These are phyloP conservation scores for Xanthorhoe designata DNA, from an alignment of 2,888 invertebrate genomes.

Conservation along the genomic window DNA sequence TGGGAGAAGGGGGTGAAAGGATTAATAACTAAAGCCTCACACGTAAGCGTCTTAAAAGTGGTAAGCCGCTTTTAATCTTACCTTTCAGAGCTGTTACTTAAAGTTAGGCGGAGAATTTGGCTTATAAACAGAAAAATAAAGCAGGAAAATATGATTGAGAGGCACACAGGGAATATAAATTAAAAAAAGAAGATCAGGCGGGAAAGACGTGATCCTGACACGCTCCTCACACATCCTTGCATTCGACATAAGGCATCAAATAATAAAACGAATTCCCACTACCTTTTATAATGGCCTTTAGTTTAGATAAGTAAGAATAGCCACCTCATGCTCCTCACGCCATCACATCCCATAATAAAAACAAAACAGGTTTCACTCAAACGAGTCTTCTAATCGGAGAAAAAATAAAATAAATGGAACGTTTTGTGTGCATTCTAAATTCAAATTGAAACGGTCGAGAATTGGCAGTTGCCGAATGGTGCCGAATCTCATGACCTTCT, in stretches of 20 bases:
- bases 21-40: conserved; percentile 31
- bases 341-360: conserved; percentile 24
- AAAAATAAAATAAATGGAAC: conserved; percentile 43
- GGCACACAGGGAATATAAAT: neutral
- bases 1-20: conserved; percentile 18
- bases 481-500: conserved; percentile 76
- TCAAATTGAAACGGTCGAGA: conserved; percentile 46
- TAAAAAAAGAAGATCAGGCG: neutral
- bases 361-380: conserved; percentile 27
- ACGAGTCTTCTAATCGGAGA: conserved; percentile 42
- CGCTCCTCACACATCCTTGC: neutral
- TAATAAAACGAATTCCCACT: conserved; percentile 2
- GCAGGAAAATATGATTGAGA: conserved; percentile 4
- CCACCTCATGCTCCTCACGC: conserved; percentile 25
- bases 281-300: conserved; percentile 4
- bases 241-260: neutral
- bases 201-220: neutral
- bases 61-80: conserved; percentile 30
- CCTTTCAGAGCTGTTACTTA: conserved; percentile 23
- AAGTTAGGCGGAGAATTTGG: conserved; percentile 13
- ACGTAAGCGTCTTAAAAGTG: conserved; percentile 29
- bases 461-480: conserved; percentile 64
- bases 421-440: conserved; percentile 44
- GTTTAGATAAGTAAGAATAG: conserved; percentile 15
- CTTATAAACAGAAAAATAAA: conserved; percentile 9